phyloP scores from a whole-genome alignment of 2,797 vertebrate genomes.

The Muscicapa striata region DNA sequence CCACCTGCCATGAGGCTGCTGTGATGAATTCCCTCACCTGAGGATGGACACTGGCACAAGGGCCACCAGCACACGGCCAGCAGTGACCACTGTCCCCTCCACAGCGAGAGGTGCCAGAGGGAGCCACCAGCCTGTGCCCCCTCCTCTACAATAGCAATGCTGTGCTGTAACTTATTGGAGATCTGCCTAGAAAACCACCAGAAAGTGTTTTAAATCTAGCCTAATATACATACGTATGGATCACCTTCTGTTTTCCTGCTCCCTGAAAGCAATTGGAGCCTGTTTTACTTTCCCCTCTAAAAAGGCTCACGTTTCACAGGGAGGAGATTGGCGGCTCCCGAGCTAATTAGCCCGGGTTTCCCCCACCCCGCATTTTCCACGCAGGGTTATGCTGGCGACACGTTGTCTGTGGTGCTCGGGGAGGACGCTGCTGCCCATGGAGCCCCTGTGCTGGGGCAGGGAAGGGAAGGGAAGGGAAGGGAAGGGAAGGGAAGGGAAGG shows the following conservation, averaged over 20 bases:
- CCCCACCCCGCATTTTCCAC: slow-evolving; percentile 83
- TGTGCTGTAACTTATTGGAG: slow-evolving; percentile 64
- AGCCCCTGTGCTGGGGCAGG: slow-evolving; percentile 60
- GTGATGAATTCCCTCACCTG: neutral
- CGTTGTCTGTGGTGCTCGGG: slow-evolving; percentile 77
- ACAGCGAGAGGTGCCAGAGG: neutral
- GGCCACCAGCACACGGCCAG: rapidly evolving
- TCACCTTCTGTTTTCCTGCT: slow-evolving; percentile 75
- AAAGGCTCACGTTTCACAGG: slow-evolving; percentile 76
- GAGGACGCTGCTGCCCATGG: slow-evolving; percentile 57
- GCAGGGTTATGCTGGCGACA: slow-evolving; percentile 82
- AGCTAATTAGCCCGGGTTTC: slow-evolving; percentile 77
- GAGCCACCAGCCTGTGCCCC: neutral
- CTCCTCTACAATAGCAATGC: slow-evolving; percentile 1
- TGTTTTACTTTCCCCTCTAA: slow-evolving; percentile 71
- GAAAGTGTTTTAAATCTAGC: slow-evolving; percentile 64
- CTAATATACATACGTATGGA: slow-evolving; percentile 65
- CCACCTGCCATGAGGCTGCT: neutral
- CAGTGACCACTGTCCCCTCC: neutral
- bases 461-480: no score
- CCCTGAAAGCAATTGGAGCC: slow-evolving; percentile 64
- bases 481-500: no score
- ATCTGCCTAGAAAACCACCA: slow-evolving; percentile 74
- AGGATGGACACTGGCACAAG: neutral
- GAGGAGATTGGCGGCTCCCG: slow-evolving; percentile 68